Evolutionary conservation across 2,888 invertebrate species (phyloP).

Genomic region (Ecdyonurus torrentis): DNA sequence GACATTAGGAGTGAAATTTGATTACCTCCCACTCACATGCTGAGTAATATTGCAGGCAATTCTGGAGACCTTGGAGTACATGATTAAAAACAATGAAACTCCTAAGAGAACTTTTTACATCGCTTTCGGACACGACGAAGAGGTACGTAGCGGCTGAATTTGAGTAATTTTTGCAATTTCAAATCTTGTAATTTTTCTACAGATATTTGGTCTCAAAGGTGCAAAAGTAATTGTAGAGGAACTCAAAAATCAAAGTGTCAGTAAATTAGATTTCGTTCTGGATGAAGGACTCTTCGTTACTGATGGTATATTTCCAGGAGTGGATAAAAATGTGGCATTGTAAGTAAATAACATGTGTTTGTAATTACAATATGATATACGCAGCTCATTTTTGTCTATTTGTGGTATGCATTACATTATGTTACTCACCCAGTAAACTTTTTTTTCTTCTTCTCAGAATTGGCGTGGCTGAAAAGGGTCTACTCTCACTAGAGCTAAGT

Average conservation of each 20-base stretch:
- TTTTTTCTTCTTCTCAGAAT: conserved; percentile 18
- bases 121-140: conserved; percentile 33
- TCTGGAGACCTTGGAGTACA: conserved; percentile 25
- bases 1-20: too few species aligned
- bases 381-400: too few species aligned
- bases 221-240: neutral
- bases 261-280: conserved; percentile 24
- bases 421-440: conserved; percentile 3
- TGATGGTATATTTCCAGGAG: conserved; percentile 23
- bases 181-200: too few species aligned
- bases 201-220: conserved; percentile 18
- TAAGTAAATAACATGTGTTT: conserved; percentile 8
- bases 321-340: conserved; percentile 18
- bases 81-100: conserved; percentile 21
- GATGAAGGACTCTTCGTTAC: conserved; percentile 28
- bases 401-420: too few species aligned
- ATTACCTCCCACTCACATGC: too few species aligned
- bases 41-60: conserved; percentile 25
- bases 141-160: too few species aligned
- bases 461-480: conserved; percentile 28
- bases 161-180: too few species aligned
- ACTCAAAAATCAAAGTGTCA: conserved; percentile 13
- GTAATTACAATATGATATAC: too few species aligned
- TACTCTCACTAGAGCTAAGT: conserved; percentile 21
- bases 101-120: conserved; percentile 28